Evolutionary conservation across 2,113 vertebrate genomes (phyloP), one percentile per base, ranked within the genome.

Genomic region (Piaya cayana): DNA sequence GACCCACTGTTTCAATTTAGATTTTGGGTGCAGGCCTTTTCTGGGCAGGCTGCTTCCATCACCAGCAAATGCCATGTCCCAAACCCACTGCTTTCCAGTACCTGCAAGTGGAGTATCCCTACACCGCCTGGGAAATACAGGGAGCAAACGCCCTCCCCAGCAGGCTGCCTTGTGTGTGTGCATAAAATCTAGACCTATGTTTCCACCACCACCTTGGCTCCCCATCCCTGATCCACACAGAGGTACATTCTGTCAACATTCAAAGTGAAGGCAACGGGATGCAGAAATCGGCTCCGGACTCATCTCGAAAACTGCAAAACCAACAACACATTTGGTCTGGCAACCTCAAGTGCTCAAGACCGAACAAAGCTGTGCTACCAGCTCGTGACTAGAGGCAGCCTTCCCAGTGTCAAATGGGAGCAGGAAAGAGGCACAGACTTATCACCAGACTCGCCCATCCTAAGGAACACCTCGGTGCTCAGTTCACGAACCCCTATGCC

Each of bases 351-450:
- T 11, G 8, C 69, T 32, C n/a, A 30, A 42, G 39, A 26, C 8
- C 0, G 0, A 36, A 49, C 58, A 82, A 49, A 29, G 64, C 72
- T 81, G 71, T 0, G 0, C 49, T 39, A 79, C 34, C 77, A 82
- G 47, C 12, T 69, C 2, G 0, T 26, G 34, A 11, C 58, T 53
- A 22, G 32, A 50, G 67, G 42, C 39, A 86, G 37, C 9, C 43
- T 47, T 63, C 26, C 60, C 58, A 25, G 50, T 15, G 65, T 26
- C 60, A 49, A 62, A 43, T 1, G 6, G 27, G 43, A 78, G 45
- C 71, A 15, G 80, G 45, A 42, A 70, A 16, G 39, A 83, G 72
- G 87, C 4, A 4, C 6, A 42, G 88, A 17, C 23, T 12, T 23
- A 27, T 45, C 67, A 62, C n/a, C 59, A 86, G 43, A 90, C 26